Conservation (phyloP, 1,140 invertebrate species). For the Bombus waltoni region DNA sequence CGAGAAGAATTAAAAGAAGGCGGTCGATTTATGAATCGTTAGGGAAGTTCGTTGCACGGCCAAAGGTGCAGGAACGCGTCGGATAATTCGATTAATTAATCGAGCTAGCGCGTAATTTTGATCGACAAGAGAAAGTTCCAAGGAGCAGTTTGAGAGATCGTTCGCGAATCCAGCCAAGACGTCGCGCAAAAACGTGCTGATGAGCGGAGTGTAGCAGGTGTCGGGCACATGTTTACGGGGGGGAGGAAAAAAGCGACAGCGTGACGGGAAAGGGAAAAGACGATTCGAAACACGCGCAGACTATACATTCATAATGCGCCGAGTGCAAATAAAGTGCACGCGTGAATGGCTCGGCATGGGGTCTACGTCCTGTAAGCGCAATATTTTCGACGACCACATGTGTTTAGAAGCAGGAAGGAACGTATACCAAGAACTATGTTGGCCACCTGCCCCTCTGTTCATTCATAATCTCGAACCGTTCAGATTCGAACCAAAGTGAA, state of each 20-base stretch:
- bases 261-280: slow-evolving; percentile 26
- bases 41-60: background rate
- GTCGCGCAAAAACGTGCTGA: slow-evolving; percentile 26
- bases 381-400: slow-evolving; percentile 34
- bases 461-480: slow-evolving; percentile 24
- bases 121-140: background rate
- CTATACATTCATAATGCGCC: slow-evolving; percentile 43
- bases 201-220: slow-evolving; percentile 44
- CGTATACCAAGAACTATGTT: slow-evolving; percentile 9
- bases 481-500: background rate
- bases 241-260: background rate
- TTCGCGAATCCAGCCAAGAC: slow-evolving; percentile 25
- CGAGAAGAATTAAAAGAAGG: too few relatives aligned
- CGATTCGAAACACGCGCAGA: slow-evolving; percentile 39
- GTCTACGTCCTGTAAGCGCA: slow-evolving; percentile 46
- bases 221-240: slow-evolving; percentile 44
- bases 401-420: slow-evolving; percentile 49
- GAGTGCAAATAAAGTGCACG: slow-evolving; percentile 47
- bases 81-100: background rate
- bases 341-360: slow-evolving; percentile 55
- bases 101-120: background rate
- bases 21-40: background rate
- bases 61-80: background rate
- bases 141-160: background rate
- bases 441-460: slow-evolving; percentile 32